A percentile compares a stretch with the other conserved stretches of the same genome.
Evolutionary conservation across 2,113 vertebrate species (phyloP).

Genomic region (Prochilodus magdalenae): DNA sequence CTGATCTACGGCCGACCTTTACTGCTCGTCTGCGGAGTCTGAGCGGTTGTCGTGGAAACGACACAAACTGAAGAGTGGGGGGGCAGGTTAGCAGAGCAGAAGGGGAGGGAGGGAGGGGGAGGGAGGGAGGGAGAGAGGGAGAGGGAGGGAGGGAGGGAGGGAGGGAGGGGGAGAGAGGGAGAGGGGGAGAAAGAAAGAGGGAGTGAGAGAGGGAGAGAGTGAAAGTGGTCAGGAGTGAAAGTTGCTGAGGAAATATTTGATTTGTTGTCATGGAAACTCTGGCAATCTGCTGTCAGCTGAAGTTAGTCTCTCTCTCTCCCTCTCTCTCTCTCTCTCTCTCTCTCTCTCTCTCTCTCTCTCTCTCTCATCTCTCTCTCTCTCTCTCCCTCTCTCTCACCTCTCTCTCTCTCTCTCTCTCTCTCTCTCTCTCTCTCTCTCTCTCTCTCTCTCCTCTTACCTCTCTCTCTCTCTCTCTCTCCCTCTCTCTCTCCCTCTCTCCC

Average conservation of each 20-base stretch:
- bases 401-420: background rate
- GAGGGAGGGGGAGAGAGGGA: slow-evolving; percentile 53
- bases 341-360: slow-evolving; percentile 2
- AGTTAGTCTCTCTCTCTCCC: slow-evolving; percentile 2
- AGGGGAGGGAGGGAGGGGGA: background rate
- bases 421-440: slow-evolving; percentile 9
- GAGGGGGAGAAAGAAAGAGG: slow-evolving; percentile 50
- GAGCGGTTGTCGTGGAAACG: slow-evolving; percentile 30
- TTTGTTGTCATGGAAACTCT: slow-evolving; percentile 70
- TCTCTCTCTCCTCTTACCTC: background rate
- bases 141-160: slow-evolving; percentile 41
- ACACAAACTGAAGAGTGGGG: background rate
- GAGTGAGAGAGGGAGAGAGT: slow-evolving; percentile 56
- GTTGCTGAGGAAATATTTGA: slow-evolving; percentile 61
- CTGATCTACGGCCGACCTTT: slow-evolving; percentile 13
- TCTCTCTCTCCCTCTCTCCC: too few relatives aligned
- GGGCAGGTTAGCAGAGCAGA: slow-evolving; percentile 22
- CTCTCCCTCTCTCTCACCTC: background rate
- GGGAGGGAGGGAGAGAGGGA: slow-evolving; percentile 53
- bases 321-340: background rate
- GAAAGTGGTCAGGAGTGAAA: slow-evolving; percentile 63
- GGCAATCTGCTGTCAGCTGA: slow-evolving; percentile 29
- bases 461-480: background rate
- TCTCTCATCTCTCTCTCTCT: too few relatives aligned
- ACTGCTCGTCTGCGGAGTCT: slow-evolving; percentile 15